Conservation (phyloP, 2,113 vertebrate species). For the Mastomys coucha region DNA sequence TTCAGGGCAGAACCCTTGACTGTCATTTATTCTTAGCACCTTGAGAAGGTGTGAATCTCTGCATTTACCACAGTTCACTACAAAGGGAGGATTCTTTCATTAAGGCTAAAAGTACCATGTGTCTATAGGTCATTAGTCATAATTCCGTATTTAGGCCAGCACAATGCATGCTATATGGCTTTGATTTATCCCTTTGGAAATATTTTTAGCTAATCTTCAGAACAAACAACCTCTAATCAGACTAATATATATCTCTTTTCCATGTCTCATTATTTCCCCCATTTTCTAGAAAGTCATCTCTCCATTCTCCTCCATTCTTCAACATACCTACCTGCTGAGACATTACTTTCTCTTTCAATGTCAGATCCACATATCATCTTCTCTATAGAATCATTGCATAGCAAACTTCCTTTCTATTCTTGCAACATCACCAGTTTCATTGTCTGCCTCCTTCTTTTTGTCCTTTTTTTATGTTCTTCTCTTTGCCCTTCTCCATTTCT, state of each 20-base stretch:
- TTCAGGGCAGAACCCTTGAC: background rate
- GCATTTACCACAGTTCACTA: background rate
- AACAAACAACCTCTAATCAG: background rate
- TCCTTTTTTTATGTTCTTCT: background rate
- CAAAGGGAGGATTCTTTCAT: background rate
- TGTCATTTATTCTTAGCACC: background rate
- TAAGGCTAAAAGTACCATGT: background rate
- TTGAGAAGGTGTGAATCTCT: background rate
- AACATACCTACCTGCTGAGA: background rate
- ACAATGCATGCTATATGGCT: slow-evolving; percentile 6
- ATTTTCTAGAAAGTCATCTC: background rate
- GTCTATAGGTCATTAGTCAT: background rate
- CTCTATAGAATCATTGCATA: background rate
- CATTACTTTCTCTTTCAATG: slow-evolving; percentile 48
- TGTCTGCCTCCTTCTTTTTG: background rate
- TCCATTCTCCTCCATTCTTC: background rate
- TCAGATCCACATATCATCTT: slow-evolving; percentile 2
- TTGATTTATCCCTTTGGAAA: background rate
- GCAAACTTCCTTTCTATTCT: background rate
- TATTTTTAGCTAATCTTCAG: background rate
- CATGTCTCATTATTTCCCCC: background rate
- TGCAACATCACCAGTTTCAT: slow-evolving; percentile 3
- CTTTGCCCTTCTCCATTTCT: background rate
- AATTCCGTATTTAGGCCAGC: background rate
- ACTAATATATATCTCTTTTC: background rate